Percentiles rank a stretch among this genome's conserved stretches.
phyloP scores from a whole-genome alignment of 2,888 invertebrate species.

The Xestia ashworthii region DNA sequence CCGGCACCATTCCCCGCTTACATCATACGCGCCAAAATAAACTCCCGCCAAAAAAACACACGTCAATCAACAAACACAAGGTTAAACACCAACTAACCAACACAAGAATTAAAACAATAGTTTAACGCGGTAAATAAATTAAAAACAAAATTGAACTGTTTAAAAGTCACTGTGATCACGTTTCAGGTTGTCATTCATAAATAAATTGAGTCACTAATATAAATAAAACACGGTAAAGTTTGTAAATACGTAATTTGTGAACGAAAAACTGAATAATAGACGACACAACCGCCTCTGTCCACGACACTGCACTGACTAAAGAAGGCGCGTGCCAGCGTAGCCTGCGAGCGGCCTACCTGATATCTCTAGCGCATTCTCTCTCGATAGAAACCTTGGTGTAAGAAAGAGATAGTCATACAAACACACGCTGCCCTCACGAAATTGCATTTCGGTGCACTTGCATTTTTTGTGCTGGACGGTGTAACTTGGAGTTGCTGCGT shows the following conservation, averaged over 20 bases:
- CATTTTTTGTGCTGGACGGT: slow-evolving; percentile 74
- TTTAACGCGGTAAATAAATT: slow-evolving; percentile 50
- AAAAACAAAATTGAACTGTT: slow-evolving; percentile 49
- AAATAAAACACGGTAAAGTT: slow-evolving; percentile 86
- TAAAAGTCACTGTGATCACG: slow-evolving; percentile 47
- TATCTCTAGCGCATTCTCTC: slow-evolving; percentile 74
- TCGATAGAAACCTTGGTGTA: slow-evolving; percentile 49
- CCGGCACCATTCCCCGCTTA: slow-evolving; percentile 81
- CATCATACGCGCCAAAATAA: slow-evolving; percentile 89
- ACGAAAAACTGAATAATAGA: slow-evolving; percentile 65
- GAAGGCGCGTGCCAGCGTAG: slow-evolving; percentile 51
- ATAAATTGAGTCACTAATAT: slow-evolving; percentile 75
- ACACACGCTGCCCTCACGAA: slow-evolving; percentile 63
- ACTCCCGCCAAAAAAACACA: slow-evolving; percentile 80
- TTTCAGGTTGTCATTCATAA: slow-evolving; percentile 61
- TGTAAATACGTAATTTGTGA: slow-evolving; percentile 85
- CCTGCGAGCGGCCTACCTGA: slow-evolving; percentile 74
- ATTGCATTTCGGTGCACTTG: slow-evolving; percentile 70
- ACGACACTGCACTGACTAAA: slow-evolving; percentile 80
- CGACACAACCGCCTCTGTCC: slow-evolving; percentile 68
- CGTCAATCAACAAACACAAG: slow-evolving; percentile 88
- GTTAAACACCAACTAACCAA: slow-evolving; percentile 83
- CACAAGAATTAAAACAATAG: slow-evolving; percentile 76
- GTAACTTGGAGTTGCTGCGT: slow-evolving; percentile 61
- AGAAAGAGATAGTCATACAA: slow-evolving; percentile 74